These are phyloP conservation scores for Hydropsyche betteni DNA, from an alignment of 2,888 invertebrate species.

Conservation along the genomic window DNA sequence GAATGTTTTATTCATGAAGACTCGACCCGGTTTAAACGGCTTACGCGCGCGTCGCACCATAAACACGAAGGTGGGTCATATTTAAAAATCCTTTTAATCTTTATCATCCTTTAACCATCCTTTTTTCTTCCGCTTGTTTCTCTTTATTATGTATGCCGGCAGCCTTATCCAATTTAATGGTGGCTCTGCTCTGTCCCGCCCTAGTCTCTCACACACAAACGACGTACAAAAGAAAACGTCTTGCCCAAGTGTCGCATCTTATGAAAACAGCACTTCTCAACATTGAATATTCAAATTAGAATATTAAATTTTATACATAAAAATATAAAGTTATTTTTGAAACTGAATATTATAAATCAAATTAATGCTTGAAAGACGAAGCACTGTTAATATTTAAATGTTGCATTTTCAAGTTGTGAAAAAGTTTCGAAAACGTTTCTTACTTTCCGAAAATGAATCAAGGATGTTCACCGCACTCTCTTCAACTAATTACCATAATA, in stretches of 20 bases:
- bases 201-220: no score
- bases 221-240: slow-evolving; percentile 16
- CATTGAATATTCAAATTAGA: no score
- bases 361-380: no score
- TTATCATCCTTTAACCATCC: slow-evolving; percentile 32
- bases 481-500: slow-evolving; percentile 50
- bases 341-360: no score
- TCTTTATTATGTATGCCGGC: slow-evolving; percentile 37
- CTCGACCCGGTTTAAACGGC: slow-evolving; percentile 31
- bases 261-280: not conserved
- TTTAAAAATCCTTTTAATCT: slow-evolving; percentile 40
- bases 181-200: slow-evolving; percentile 8
- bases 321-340: no score
- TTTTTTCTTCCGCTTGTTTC: slow-evolving; percentile 32
- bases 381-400: no score
- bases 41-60: slow-evolving; percentile 13
- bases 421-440: no score
- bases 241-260: slow-evolving; percentile 25
- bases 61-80: slow-evolving; percentile 33
- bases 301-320: no score
- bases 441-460: no score
- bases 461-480: not conserved
- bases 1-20: slow-evolving; percentile 39
- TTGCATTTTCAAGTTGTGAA: no score
- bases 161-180: slow-evolving; percentile 39